Base-by-base conservation (phyloP, 2,888 invertebrate species). In the Leptinotarsa rubiginosa region DNA sequence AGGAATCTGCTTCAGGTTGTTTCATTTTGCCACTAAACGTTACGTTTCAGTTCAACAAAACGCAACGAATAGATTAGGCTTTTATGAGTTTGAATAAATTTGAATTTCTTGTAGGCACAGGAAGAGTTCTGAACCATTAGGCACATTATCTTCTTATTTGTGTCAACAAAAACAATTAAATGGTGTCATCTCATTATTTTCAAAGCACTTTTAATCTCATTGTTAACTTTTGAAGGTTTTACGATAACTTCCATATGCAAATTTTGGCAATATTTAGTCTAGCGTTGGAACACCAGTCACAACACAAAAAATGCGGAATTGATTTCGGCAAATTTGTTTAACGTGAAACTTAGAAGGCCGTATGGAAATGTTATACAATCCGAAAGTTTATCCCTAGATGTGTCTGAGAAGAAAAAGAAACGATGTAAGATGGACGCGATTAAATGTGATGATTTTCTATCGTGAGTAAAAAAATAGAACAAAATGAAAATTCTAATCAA, bases 81-180 rank as follows among this genome's bases (percentile, higher is more conserved):
- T 20, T 56, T 68, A 68, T 54, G 31, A 41, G 15, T 68, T 68
- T 56, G 68, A 68, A 52, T 68, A 54, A 52, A 56, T 68, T 68
- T 68, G 31, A 56, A 68, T 47, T 20, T 41, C 54, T 68, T 68
- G 41, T 12, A 56, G n/a, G 47, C 56, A 54, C 54, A 52, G 56
- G 68, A 67, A 67, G 52, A 31, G 41, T 54, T 31, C 16, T 56
- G 68, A 54, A 20, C 31, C 68, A 56, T 54, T 56, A 56, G 54
- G 68, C 41, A 68, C 41, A 52, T 68, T 41, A 68, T 52, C 52
- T 67, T 4, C 52, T 12, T 0, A 67, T 41, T n/a, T n/a, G n/a
- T 62, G 62, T 41, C 47, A 52, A 56, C 52, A 41, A 15, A 54
- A 68, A 68, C 68, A 54, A 52, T 54, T 10, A 41, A 68, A 50